Conservation (phyloP, 64 coral and sea anemone species). For the Astreopora myriophthalma region DNA sequence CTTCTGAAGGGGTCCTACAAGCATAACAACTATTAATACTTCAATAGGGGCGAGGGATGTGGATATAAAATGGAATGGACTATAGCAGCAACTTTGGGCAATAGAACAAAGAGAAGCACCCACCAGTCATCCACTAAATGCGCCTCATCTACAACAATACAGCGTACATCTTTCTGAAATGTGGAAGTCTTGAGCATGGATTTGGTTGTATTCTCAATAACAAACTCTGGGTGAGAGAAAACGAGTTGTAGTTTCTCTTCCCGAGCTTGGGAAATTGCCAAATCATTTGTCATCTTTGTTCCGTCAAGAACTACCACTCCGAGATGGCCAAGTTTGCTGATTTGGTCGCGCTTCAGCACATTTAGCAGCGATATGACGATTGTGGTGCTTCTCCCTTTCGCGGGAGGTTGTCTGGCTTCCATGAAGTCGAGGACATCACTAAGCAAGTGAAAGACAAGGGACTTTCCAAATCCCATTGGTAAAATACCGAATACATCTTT, state of each 20-base stretch:
- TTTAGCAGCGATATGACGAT: slow-evolving; percentile 51
- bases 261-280: neutral
- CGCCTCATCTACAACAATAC: slow-evolving; percentile 49
- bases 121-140: slow-evolving; percentile 38
- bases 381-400: neutral
- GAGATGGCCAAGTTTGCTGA: neutral
- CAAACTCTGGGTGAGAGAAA: neutral
- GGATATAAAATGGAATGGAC: too few relatives aligned
- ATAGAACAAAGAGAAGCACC: neutral
- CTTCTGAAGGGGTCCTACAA: too few relatives aligned
- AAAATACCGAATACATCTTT: slow-evolving; percentile 43
- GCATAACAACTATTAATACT: too few relatives aligned
- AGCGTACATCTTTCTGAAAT: neutral
- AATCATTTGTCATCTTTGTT: neutral
- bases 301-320: neutral
- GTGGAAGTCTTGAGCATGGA: neutral
- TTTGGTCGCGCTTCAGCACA: slow-evolving; percentile 32
- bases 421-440: neutral
- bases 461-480: slow-evolving; percentile 49
- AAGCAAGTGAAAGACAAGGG: slow-evolving; percentile 44
- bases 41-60: too few relatives aligned
- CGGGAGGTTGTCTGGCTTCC: too few relatives aligned
- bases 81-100: too few relatives aligned
- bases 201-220: neutral
- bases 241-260: neutral